Conservation (phyloP, 2,888 invertebrate species). For the Luperina testacea region DNA sequence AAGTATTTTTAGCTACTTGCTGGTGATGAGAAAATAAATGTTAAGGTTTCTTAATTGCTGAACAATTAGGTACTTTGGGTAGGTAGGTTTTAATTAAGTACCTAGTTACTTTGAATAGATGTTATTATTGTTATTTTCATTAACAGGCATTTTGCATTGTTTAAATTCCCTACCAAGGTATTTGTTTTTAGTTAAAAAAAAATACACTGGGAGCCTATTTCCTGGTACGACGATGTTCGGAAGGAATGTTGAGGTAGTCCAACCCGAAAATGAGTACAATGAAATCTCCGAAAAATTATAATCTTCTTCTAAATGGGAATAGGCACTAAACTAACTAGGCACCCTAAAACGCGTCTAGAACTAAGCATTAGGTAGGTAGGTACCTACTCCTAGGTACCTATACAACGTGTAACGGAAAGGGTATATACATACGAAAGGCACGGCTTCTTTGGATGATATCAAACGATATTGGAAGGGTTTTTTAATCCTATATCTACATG, state of each 20-base stretch:
- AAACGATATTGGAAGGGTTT: too few relatives aligned
- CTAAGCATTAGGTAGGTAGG: too few relatives aligned
- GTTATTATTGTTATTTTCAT: background rate
- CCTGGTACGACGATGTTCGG: background rate
- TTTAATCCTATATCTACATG: too few relatives aligned
- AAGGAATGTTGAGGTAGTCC: background rate
- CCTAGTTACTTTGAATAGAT: background rate
- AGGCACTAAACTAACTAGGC: background rate
- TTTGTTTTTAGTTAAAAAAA: background rate
- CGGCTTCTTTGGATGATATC: too few relatives aligned
- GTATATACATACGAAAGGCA: too few relatives aligned
- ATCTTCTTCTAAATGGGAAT: background rate
- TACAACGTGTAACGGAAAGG: too few relatives aligned
- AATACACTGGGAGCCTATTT: background rate
- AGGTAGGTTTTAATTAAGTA: background rate
- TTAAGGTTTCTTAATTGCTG: background rate
- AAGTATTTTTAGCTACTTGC: background rate
- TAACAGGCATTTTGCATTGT: background rate
- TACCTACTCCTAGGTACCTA: too few relatives aligned
- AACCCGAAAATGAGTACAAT: background rate
- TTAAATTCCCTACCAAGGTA: background rate
- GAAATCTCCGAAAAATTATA: background rate
- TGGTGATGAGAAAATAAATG: constrained; percentile 9
- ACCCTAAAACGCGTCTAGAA: background rate
- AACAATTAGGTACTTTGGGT: background rate